phyloP scores from a whole-genome alignment of 2,797 vertebrate genomes.

The Tangara arthus region DNA sequence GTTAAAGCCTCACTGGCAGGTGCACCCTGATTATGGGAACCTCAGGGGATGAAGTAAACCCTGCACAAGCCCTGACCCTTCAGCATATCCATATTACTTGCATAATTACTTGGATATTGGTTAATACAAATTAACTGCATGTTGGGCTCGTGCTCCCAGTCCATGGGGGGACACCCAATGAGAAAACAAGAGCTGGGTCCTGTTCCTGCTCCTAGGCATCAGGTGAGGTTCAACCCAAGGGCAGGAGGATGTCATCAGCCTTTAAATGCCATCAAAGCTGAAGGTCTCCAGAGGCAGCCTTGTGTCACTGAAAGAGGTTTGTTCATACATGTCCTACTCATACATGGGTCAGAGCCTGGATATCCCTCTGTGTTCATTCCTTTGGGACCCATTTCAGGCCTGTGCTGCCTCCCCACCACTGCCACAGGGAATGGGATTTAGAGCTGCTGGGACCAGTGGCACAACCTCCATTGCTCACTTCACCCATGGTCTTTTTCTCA shows the following conservation, averaged over 20 bases:
- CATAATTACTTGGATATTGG: not conserved
- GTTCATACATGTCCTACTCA: not conserved
- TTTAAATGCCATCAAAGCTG: not conserved
- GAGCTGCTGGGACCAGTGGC: not conserved
- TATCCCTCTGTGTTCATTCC: not conserved
- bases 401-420: not conserved
- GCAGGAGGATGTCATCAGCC: not conserved
- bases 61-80: not conserved
- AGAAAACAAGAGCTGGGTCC: not conserved
- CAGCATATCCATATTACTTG: not conserved
- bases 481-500: not conserved
- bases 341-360: not conserved
- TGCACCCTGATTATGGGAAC: not conserved
- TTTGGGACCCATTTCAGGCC: not conserved
- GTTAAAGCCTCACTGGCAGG: not conserved
- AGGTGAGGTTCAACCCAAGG: not conserved
- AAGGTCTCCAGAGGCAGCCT: not conserved
- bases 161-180: accelerated
- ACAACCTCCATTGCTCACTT: not conserved
- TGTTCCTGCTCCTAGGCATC: not conserved
- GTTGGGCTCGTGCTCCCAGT: not conserved
- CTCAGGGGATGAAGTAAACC: not conserved
- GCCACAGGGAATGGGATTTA: not conserved
- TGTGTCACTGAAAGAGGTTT: not conserved
- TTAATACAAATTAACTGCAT: not conserved